phyloP scores from a whole-genome alignment of 2,888 invertebrate species.

The Julus scandinavius region DNA sequence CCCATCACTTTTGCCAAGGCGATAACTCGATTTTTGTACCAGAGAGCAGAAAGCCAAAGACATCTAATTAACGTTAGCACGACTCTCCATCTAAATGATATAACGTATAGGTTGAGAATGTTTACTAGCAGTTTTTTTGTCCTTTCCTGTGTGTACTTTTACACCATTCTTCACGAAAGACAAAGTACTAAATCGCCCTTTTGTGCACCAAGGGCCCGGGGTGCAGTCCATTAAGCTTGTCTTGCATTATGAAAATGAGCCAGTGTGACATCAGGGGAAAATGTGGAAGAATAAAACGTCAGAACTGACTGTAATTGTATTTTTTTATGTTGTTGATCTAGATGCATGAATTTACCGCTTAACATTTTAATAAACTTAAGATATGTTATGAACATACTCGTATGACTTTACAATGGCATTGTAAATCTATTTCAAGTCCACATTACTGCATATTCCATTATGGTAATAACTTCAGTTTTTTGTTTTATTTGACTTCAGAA shows the following conservation, averaged over 20 bases:
- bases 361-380: too few species aligned
- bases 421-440: too few species aligned
- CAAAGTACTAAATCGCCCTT: slow-evolving; percentile 8
- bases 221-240: not conserved
- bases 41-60: not conserved
- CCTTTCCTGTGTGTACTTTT: not conserved
- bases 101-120: not conserved
- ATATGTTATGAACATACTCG: too few species aligned
- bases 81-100: slow-evolving; percentile 34
- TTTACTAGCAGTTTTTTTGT: not conserved
- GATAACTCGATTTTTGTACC: slow-evolving; percentile 23
- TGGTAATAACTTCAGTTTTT: too few species aligned
- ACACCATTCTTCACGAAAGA: not conserved
- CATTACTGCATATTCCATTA: too few species aligned
- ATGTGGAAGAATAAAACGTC: too few species aligned
- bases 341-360: too few species aligned
- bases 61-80: slow-evolving; percentile 12
- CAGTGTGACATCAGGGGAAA: too few species aligned
- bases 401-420: too few species aligned
- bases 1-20: not conserved
- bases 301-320: too few species aligned
- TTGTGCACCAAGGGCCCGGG: not conserved
- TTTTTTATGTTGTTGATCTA: too few species aligned
- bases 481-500: too few species aligned
- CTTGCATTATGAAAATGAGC: not conserved